Evolutionary conservation across 1,140 invertebrate species (phyloP).

Genomic region (Harpegnathos saltator): DNA sequence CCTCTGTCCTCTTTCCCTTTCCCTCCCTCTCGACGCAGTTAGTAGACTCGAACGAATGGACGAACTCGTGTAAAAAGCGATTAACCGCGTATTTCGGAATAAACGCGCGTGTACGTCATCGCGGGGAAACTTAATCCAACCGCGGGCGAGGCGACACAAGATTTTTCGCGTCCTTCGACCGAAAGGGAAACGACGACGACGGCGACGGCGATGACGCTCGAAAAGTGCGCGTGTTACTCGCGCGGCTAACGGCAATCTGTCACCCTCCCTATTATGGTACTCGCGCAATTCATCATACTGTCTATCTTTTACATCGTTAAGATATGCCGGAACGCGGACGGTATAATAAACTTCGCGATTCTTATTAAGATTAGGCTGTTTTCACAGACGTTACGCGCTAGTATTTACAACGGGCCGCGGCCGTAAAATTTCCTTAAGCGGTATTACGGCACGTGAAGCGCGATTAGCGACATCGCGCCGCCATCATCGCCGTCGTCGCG

Average conservation of each 20-base stretch:
- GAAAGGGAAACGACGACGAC: not conserved
- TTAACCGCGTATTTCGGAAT: conserved; percentile 51
- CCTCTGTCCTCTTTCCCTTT: conserved; percentile 6
- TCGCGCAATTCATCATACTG: conserved; percentile 47
- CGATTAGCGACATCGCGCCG: not conserved
- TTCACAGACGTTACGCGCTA: conserved; percentile 19
- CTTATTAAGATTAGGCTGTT: conserved; percentile 56
- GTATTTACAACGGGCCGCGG: conserved; percentile 17
- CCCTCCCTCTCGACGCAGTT: not conserved
- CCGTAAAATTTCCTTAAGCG: conserved; percentile 17
- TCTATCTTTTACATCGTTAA: conserved; percentile 46
- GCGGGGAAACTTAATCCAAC: conserved; percentile 27
- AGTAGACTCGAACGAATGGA: conserved; percentile 31
- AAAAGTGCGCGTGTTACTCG: conserved; percentile 23
- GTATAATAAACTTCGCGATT: conserved; percentile 51
- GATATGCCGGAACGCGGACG: conserved; percentile 30
- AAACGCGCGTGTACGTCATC: not conserved
- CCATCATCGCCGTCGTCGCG: not conserved
- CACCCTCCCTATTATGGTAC: conserved; percentile 34
- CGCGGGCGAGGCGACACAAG: conserved; percentile 6
- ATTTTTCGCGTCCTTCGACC: not conserved
- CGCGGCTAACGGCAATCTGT: conserved; percentile 43
- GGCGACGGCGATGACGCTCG: not conserved
- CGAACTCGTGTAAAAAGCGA: conserved; percentile 57
- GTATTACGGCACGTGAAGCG: not conserved